These are phyloP conservation scores for Drosophila melanocephala DNA, from an alignment of 2,888 invertebrate genomes.

Conservation along the genomic window DNA sequence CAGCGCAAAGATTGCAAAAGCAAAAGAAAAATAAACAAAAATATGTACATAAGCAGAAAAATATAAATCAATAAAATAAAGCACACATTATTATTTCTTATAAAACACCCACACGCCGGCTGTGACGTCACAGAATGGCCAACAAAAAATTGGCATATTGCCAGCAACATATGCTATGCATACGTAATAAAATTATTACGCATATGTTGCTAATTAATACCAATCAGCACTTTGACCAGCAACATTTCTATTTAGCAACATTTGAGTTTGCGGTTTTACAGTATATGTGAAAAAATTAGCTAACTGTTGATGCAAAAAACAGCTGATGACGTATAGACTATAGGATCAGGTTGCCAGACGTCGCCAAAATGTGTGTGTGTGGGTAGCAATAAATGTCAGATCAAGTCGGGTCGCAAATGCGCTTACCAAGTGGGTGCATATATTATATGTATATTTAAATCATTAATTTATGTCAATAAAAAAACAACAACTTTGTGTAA, in stretches of 20 bases:
- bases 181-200: slow-evolving; percentile 11
- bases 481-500: not conserved
- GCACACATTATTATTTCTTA: slow-evolving; percentile 29
- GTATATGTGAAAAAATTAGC: slow-evolving; percentile 18
- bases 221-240: slow-evolving; percentile 29
- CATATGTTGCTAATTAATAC: slow-evolving; percentile 1
- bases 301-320: slow-evolving; percentile 15
- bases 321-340: slow-evolving; percentile 23
- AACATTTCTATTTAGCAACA: slow-evolving; percentile 25
- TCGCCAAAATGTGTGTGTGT: slow-evolving; percentile 19
- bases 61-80: slow-evolving; percentile 23
- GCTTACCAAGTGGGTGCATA: slow-evolving; percentile 13
- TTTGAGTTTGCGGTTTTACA: slow-evolving; percentile 16
- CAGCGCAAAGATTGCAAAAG: slow-evolving; percentile 46
- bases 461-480: not conserved
- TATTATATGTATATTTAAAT: not conserved
- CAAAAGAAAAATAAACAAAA: slow-evolving; percentile 35
- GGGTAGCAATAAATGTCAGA: slow-evolving; percentile 13
- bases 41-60: not conserved
- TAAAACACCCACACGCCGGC: slow-evolving; percentile 43
- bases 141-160: slow-evolving; percentile 43
- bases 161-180: slow-evolving; percentile 27
- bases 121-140: slow-evolving; percentile 54
- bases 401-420: slow-evolving; percentile 8
- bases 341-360: slow-evolving; percentile 34